A percentile compares a stretch with the other conserved stretches of the same genome.
phyloP scores from a whole-genome alignment of 1,140 invertebrate genomes.

The Zaprionus taronus region DNA sequence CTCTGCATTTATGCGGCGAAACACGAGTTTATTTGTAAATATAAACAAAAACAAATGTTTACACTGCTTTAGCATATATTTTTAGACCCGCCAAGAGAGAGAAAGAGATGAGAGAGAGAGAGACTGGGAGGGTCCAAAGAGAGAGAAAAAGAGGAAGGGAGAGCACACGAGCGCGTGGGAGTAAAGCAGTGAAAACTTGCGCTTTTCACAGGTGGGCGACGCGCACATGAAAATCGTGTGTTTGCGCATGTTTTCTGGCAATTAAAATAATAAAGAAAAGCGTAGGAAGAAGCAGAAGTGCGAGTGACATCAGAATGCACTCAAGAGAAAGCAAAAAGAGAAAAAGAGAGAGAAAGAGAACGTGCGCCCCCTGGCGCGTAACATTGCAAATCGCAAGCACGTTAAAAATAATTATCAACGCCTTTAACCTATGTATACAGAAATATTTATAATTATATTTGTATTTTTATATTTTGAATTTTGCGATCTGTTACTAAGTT shows the following conservation, averaged over 20 bases:
- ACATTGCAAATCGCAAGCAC: conserved; percentile 78
- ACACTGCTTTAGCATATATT: conserved; percentile 40
- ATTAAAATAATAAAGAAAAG: conserved; percentile 28
- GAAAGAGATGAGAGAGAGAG: conserved; percentile 12
- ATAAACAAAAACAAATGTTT: conserved; percentile 77
- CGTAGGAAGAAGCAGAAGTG: not conserved
- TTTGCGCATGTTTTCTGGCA: conserved; percentile 71
- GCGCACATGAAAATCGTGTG: conserved; percentile 49
- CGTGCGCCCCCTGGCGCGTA: conserved; percentile 45
- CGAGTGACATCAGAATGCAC: not conserved
- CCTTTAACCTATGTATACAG: conserved; percentile 57
- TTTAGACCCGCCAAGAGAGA: conserved; percentile 22
- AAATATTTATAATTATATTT: conserved; percentile 11
- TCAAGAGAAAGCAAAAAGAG: not conserved
- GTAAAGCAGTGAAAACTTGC: conserved; percentile 3
- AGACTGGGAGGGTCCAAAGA: conserved; percentile 10
- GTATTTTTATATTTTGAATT: conserved; percentile 40
- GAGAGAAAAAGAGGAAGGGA: conserved; percentile 9
- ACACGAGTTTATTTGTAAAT: conserved; percentile 64
- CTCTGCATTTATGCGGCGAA: conserved; percentile 21
- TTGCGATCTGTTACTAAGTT: conserved; percentile 42
- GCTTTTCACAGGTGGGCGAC: conserved; percentile 58
- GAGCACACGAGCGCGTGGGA: not conserved
- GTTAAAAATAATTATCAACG: conserved; percentile 80
- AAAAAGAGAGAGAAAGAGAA: conserved; percentile 5